Percentiles rank a stretch among this genome's conserved stretches.
These are phyloP conservation scores for Listronotus bonariensis DNA, from an alignment of 1,140 invertebrate genomes.

Conservation along the genomic window DNA sequence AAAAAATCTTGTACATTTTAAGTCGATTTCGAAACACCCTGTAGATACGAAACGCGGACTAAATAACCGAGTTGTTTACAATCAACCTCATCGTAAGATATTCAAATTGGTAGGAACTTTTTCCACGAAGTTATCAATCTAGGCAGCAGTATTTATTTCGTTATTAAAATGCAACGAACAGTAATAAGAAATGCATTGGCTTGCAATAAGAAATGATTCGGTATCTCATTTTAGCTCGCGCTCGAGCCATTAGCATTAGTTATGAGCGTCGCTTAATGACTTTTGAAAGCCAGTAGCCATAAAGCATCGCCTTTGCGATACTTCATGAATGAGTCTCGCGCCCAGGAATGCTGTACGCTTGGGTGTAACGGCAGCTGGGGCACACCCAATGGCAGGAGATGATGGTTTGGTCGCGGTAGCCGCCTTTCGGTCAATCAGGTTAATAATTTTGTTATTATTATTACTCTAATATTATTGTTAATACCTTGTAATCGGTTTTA, in stretches of 20 bases:
- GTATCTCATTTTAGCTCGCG: conserved; percentile 23
- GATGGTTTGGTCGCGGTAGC: too few species aligned
- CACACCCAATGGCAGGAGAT: conserved; percentile 16
- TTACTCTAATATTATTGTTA: too few species aligned
- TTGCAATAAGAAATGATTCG: conserved; percentile 25
- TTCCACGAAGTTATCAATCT: conserved; percentile 17
- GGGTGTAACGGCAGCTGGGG: conserved; percentile 4
- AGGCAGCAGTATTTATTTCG: conserved; percentile 28
- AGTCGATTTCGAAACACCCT: too few species aligned
- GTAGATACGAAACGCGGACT: too few species aligned
- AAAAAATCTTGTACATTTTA: too few species aligned
- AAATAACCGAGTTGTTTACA: neutral
- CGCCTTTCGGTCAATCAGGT: too few species aligned
- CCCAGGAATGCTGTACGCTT: conserved; percentile 17
- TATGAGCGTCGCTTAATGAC: conserved; percentile 36
- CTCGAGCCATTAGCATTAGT: conserved; percentile 30
- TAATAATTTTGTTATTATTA: too few species aligned
- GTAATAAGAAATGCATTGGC: conserved; percentile 32
- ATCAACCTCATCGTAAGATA: neutral
- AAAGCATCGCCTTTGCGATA: conserved; percentile 35
- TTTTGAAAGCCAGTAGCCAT: conserved; percentile 38
- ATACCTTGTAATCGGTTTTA: too few species aligned
- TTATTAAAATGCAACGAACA: conserved; percentile 32
- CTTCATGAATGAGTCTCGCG: conserved; percentile 28
- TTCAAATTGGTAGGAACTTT: neutral